These are phyloP conservation scores for Heliothis subflexa DNA, from an alignment of 1,140 invertebrate species.

Conservation along the genomic window DNA sequence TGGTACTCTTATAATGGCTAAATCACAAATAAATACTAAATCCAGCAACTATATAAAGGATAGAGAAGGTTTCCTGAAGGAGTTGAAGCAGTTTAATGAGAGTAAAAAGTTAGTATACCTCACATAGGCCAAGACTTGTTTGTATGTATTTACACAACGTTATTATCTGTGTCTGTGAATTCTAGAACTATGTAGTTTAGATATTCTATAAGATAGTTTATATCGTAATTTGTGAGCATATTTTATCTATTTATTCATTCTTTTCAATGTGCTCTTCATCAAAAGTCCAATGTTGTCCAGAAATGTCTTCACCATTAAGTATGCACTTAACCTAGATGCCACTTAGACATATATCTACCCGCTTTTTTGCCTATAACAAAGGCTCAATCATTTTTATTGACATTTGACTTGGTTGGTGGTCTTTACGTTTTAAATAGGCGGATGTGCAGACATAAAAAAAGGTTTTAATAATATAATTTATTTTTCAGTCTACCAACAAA, in stretches of 20 bases:
- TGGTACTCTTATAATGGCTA: conserved; percentile 73
- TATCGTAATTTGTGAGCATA: too few species aligned
- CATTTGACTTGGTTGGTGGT: too few species aligned
- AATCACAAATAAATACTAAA: conserved; percentile 83
- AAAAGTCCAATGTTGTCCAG: too few species aligned
- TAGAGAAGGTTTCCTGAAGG: conserved; percentile 91
- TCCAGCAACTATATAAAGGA: conserved; percentile 84
- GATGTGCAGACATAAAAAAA: too few species aligned
- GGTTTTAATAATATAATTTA: conserved; percentile 46
- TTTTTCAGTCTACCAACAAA: conserved; percentile 76
- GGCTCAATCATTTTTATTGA: too few species aligned
- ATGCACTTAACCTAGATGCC: too few species aligned
- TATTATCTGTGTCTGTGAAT: not conserved
- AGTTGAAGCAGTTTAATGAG: conserved; percentile 94
- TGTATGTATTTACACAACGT: not conserved
- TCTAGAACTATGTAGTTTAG: not conserved
- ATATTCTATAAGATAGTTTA: too few species aligned
- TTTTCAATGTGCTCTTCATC: too few species aligned
- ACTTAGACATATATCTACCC: too few species aligned
- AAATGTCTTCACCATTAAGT: too few species aligned
- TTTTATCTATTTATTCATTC: not conserved
- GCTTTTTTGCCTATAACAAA: too few species aligned
- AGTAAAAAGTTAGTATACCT: conserved; percentile 91
- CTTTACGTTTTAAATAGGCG: too few species aligned
- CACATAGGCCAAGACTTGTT: not conserved